Conservation (phyloP, 2,797 vertebrate species). For the Enteromius mattozi region DNA sequence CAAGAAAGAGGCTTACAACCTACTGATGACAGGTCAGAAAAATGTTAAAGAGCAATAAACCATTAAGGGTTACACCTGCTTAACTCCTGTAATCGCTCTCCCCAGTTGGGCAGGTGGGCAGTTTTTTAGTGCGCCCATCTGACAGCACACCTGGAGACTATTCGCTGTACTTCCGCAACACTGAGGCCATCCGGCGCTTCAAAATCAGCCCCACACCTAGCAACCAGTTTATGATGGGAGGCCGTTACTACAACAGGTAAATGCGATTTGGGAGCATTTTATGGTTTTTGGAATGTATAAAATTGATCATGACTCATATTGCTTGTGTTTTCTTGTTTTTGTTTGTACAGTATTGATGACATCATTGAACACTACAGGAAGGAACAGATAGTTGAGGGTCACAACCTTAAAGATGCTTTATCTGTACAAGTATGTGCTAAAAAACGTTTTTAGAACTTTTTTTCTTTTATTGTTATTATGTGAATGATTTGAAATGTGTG, state of each 20-base stretch:
- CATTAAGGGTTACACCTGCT: neutral
- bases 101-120: slow-evolving; percentile 86
- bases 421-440: slow-evolving; percentile 88
- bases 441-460: too few species aligned
- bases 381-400: slow-evolving; percentile 98
- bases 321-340: slow-evolving; percentile 29
- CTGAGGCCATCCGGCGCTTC: slow-evolving; percentile 97
- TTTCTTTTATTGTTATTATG: neutral
- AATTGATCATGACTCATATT: neutral
- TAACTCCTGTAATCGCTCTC: slow-evolving; percentile 16
- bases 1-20: slow-evolving; percentile 97
- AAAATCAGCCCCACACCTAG: slow-evolving; percentile 98
- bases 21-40: slow-evolving; percentile 92
- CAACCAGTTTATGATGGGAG: slow-evolving; percentile 99
- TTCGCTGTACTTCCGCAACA: slow-evolving; percentile 97
- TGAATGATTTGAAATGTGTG: neutral
- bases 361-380: slow-evolving; percentile 98
- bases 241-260: slow-evolving; percentile 98
- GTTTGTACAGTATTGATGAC: slow-evolving; percentile 88
- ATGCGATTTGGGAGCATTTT: slow-evolving; percentile 9
- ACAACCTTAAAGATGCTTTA: slow-evolving; percentile 94
- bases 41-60: neutral
- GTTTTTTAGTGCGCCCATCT: slow-evolving; percentile 95
- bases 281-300: slow-evolving; percentile 17
- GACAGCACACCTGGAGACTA: slow-evolving; percentile 99